Evolutionary conservation across 2,888 invertebrate species (phyloP).

Genomic region (Caenorhabditis sp.): DNA sequence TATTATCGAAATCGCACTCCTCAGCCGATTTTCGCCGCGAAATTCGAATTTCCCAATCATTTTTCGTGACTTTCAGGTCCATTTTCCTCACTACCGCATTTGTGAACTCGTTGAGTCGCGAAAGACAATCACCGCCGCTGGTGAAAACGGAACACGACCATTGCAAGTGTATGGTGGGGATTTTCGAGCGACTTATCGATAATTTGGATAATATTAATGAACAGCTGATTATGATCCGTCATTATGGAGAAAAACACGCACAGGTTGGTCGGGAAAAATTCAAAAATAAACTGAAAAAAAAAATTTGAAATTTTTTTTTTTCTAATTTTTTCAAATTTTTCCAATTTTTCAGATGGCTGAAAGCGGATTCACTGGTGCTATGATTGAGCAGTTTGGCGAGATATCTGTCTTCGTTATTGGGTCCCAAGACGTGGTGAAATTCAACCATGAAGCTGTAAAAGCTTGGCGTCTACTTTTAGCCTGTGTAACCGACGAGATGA

Average conservation of each 20-base stretch:
- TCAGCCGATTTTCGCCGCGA: background rate
- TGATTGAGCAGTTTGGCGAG: constrained; percentile 75
- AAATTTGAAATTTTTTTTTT: constrained; percentile 6
- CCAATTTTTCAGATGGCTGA: constrained; percentile 67
- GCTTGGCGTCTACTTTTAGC: constrained; percentile 73
- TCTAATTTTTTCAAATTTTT: background rate
- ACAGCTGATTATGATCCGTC: constrained; percentile 63
- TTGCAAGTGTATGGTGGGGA: constrained; percentile 71
- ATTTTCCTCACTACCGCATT: constrained; percentile 74
- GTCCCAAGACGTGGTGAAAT: constrained; percentile 72
- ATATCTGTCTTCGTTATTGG: constrained; percentile 71
- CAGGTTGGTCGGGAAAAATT: constrained; percentile 60
- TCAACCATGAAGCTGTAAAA: constrained; percentile 72
- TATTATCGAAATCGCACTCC: background rate
- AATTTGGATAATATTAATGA: constrained; percentile 69
- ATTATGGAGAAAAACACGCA: constrained; percentile 74
- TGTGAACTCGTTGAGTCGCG: constrained; percentile 73
- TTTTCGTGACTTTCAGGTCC: constrained; percentile 58
- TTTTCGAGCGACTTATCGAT: constrained; percentile 66
- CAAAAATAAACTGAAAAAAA: too few species aligned
- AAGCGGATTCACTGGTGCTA: constrained; percentile 71
- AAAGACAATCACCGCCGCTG: constrained; percentile 65
- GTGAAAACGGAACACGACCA: constrained; percentile 75
- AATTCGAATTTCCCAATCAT: background rate
- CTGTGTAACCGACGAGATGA: constrained; percentile 74